These are phyloP conservation scores for Oscheius sp. DNA, from an alignment of 2,888 invertebrate species.

Conservation along the genomic window DNA sequence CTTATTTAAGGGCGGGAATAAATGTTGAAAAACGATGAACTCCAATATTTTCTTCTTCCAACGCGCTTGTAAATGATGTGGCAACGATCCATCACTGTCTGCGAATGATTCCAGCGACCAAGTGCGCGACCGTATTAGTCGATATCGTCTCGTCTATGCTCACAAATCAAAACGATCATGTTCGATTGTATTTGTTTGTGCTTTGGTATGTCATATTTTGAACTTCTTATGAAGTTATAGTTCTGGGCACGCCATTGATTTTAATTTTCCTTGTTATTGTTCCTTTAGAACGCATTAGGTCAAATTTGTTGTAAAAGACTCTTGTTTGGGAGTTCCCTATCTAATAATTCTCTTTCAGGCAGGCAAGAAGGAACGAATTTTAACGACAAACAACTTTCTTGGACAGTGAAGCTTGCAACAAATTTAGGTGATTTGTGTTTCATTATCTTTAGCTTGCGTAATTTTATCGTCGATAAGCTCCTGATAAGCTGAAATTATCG, in stretches of 20 bases:
- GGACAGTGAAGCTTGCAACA: constrained; percentile 20
- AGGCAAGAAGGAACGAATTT: constrained; percentile 13
- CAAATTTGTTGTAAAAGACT: too few species aligned
- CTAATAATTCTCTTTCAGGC: constrained; percentile 14
- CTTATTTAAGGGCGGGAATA: not conserved
- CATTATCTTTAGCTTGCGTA: not conserved
- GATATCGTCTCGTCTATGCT: constrained; percentile 15
- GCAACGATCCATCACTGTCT: constrained; percentile 30
- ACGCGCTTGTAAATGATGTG: constrained; percentile 23
- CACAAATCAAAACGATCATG: not conserved
- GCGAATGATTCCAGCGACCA: constrained; percentile 19
- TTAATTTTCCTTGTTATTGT: too few species aligned
- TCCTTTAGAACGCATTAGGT: not conserved
- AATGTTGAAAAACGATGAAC: not conserved
- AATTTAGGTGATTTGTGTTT: constrained; percentile 12
- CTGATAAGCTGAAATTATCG: not conserved
- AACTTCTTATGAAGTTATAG: not conserved
- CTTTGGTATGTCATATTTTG: constrained; percentile 1
- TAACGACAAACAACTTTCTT: constrained; percentile 30
- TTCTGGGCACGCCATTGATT: too few species aligned
- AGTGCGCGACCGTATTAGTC: constrained; percentile 21
- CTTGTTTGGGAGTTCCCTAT: too few species aligned
- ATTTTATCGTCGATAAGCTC: not conserved
- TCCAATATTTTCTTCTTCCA: not conserved
- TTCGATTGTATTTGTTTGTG: constrained; percentile 22